These are phyloP conservation scores for Syrphus vitripennis DNA, from an alignment of 2,888 invertebrate genomes.

Conservation along the genomic window DNA sequence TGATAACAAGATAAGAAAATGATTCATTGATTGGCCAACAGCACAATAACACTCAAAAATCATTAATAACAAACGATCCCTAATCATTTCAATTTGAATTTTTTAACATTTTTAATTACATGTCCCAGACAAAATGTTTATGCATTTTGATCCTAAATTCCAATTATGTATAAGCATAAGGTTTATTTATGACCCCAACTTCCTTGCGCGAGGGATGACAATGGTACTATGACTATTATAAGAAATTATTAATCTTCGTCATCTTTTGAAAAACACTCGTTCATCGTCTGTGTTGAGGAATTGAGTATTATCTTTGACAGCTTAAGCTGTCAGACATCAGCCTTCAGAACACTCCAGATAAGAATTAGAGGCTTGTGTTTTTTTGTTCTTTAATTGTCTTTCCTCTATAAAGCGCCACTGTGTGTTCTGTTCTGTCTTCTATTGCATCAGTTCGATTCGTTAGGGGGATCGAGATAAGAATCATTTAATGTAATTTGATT, in stretches of 20 bases:
- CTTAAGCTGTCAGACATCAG: conserved; percentile 43
- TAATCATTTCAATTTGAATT: conserved; percentile 22
- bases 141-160: conserved; percentile 27
- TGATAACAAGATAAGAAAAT: conserved; percentile 33
- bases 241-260: conserved; percentile 53
- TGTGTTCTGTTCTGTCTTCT: neutral
- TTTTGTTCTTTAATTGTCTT: conserved; percentile 24
- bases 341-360: conserved; percentile 13
- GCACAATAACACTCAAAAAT: conserved; percentile 3
- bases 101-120: conserved; percentile 55
- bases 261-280: conserved; percentile 28
- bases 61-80: conserved; percentile 41
- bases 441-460: conserved; percentile 43
- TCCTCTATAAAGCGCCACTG: conserved; percentile 34
- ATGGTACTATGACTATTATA: neutral
- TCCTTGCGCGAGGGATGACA: conserved; percentile 13
- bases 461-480: conserved; percentile 44
- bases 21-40: conserved; percentile 45
- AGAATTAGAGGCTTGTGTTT: conserved; percentile 27
- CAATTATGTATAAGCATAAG: conserved; percentile 41
- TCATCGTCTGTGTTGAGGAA: conserved; percentile 46
- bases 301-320: conserved; percentile 62
- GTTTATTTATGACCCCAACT: neutral
- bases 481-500: conserved; percentile 67
- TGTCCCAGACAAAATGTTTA: conserved; percentile 37